Evolutionary conservation across 2,797 vertebrate genomes (phyloP), one percentile per base, ranked within the genome.

Genomic region (Pelobates cultripes): DNA sequence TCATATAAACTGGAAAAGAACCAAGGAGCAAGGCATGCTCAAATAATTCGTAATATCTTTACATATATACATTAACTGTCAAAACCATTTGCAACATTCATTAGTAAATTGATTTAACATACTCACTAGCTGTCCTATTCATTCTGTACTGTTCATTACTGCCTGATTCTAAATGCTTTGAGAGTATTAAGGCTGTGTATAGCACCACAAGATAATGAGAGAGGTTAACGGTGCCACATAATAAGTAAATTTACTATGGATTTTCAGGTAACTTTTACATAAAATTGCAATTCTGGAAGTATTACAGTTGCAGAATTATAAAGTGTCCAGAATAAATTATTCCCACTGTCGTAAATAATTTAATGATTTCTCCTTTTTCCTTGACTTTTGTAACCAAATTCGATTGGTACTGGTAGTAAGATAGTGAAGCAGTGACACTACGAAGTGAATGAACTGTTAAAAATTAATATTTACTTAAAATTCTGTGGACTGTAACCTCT

Each of bases 181-280:
- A 40, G n/a, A 40, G 4, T 64, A n/a, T 64, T 7, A 64, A 64
- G 61, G 3, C 61, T 28, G 17, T 64, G 17, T 17, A 64, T 40
- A 64, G 14, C 28, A 28, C 45, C 4, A 2, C 9, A 53, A 51
- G 70, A 71, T 47, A 71, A 71, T 71, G 70, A 51, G 70, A 53
- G n/a, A 71, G 70, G 70, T 71, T 71, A 71, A 5, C 9, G 17
- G 70, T 71, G 70, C 45, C 43, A 71, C 70, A 43, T 73, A 73
- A 73, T 73, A 73, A 73, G 45, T 73, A 73, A 40, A 57, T 73
- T 10, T 55, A 28, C 13, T 73, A 73, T 55, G 71, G 44, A 79
- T 64, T 79, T 79, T 73, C 28, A 70, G 66, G 53, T 68, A 51
- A 67, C 28, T 68, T 68, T 68, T 42, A 68, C 61, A 64, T 64